These are phyloP conservation scores for Hipposideros larvatus DNA, from an alignment of 2,797 vertebrate genomes.

Conservation along the genomic window DNA sequence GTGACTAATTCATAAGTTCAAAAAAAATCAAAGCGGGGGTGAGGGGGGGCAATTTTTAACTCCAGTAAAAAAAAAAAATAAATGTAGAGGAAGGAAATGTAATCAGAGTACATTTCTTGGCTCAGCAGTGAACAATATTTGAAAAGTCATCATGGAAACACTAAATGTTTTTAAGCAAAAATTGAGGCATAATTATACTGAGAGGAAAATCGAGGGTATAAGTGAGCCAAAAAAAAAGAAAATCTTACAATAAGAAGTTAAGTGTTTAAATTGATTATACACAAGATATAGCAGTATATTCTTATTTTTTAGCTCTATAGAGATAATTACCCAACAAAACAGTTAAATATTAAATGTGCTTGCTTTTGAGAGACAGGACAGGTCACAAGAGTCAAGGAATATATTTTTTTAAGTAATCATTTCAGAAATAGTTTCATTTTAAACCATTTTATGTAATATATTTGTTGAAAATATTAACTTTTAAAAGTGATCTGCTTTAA, in stretches of 20 bases:
- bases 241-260: background rate
- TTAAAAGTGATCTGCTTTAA: background rate
- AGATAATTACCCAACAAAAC: background rate
- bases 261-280: conserved; percentile 10
- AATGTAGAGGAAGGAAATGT: conserved; percentile 47
- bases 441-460: background rate
- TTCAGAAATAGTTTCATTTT: conserved; percentile 18
- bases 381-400: background rate
- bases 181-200: background rate
- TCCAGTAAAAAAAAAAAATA: background rate
- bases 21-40: background rate
- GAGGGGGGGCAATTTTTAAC: conserved; percentile 38
- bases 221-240: conserved; percentile 11
- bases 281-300: background rate
- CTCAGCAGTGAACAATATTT: conserved; percentile 54
- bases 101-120: conserved; percentile 36
- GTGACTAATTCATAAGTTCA: conserved; percentile 20
- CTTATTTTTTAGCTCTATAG: background rate
- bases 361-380: background rate
- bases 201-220: background rate
- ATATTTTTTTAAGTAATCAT: background rate
- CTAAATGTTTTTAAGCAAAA: conserved; percentile 41
- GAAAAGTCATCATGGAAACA: conserved; percentile 51
- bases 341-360: background rate
- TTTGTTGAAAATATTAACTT: background rate